Evolutionary conservation across 2,113 vertebrate genomes (phyloP), one percentile per base, ranked within the genome.

Genomic region (Platysternon megacephalum): DNA sequence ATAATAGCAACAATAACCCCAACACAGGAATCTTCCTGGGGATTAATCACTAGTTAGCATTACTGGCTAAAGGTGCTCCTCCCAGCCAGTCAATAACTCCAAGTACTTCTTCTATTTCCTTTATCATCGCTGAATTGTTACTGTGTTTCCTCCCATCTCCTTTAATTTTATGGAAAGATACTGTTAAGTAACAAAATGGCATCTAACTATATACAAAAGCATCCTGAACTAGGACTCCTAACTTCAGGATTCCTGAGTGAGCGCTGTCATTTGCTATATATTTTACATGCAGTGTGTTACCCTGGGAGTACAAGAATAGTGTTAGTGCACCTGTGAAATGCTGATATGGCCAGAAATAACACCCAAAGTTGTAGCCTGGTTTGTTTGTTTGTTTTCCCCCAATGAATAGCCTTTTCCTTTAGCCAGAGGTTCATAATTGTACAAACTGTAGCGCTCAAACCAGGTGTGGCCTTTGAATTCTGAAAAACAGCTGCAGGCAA

Each of bases 381-480:
- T 92, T 17, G 65, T 72, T 65, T 35, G 4, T 68, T 72, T 72
- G n/a, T 96, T 92, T 53, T 61, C 46, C 82, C 72, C 49, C 88
- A 84, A 24, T 52, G 55, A 80, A 10, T 3, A 82, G 86, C 2
- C 80, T 93, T 87, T 93, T 58, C 51, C 72, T 94, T 93, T 85
- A 92, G 86, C 68, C 51, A 52, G 48, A 92, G 52, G 26, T 91
- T 86, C 65, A 53, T 4, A 92, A 87, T 56, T 74, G 72, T 56
- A 35, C 4, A 86, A 1, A 83, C 29, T 21, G 35, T 58, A 91
- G 92, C 49, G 42, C 32, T 74, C 58, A 8, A 79, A 82, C 83
- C 95, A 98, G 94, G 93, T 97, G 96, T 95, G 95, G 92, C 94
- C 96, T 83, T 83, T 88, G 81, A 97, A 84, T 55, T 82, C 79